Evolutionary conservation across 2,113 vertebrate species (phyloP).

Genomic region (Agelaius phoeniceus): DNA sequence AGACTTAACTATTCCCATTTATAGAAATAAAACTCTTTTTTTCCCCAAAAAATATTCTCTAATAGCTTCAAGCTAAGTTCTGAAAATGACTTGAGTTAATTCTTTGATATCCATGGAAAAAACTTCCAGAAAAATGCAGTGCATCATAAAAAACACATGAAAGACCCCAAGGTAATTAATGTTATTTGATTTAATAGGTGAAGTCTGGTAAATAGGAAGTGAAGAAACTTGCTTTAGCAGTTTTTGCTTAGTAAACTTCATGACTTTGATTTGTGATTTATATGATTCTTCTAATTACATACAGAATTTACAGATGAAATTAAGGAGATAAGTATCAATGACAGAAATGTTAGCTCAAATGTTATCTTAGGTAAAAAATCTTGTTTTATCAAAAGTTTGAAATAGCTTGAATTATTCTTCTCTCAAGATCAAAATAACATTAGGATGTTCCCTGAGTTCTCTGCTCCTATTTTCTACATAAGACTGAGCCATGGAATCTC

Average conservation of each 20-base stretch:
- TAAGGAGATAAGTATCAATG: neutral
- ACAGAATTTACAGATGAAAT: neutral
- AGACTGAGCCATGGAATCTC: neutral
- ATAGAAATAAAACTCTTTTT: neutral
- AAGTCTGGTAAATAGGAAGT: neutral
- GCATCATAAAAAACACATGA: neutral
- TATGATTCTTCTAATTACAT: neutral
- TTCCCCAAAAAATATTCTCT: neutral
- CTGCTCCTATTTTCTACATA: neutral
- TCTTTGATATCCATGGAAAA: neutral
- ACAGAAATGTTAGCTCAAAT: neutral
- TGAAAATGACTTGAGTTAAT: neutral
- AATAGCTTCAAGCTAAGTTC: neutral
- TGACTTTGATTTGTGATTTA: conserved; percentile 7
- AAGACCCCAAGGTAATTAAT: neutral
- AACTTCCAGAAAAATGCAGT: neutral
- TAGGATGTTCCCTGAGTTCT: neutral
- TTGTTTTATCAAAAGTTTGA: neutral
- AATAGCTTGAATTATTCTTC: neutral
- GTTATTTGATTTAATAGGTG: neutral
- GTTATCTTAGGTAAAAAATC: neutral
- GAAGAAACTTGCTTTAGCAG: neutral
- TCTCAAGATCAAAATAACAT: neutral
- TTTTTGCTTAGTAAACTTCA: neutral
- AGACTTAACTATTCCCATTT: neutral